These are phyloP conservation scores for Drosophila meridiana DNA, from an alignment of 2,888 invertebrate species.

Conservation along the genomic window DNA sequence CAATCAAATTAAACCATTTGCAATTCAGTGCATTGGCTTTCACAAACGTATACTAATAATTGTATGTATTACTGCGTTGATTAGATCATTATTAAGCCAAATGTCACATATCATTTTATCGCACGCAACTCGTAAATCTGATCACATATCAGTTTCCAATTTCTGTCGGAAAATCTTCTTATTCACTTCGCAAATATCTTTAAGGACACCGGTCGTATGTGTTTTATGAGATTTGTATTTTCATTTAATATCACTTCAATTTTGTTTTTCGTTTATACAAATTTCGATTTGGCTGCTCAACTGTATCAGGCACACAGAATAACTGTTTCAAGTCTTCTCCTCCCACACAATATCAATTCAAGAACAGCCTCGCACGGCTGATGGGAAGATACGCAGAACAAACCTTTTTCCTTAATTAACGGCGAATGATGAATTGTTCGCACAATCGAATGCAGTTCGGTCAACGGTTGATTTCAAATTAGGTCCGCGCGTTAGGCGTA, in stretches of 20 bases:
- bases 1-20: not conserved
- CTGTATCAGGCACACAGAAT: not conserved
- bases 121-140: constrained; percentile 43
- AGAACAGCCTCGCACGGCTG: not conserved
- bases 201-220: not conserved
- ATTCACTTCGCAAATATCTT: not conserved
- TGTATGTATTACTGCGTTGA: constrained; percentile 29
- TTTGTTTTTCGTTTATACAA: not conserved
- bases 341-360: constrained; percentile 8
- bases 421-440: constrained; percentile 31
- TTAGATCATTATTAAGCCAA: constrained; percentile 54
- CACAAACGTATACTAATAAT: not conserved
- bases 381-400: constrained; percentile 17
- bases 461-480: constrained; percentile 61
- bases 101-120: constrained; percentile 50
- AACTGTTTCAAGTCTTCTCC: constrained; percentile 4
- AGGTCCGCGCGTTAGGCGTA: constrained; percentile 23
- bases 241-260: not conserved
- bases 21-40: not conserved
- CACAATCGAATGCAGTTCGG: constrained; percentile 59
- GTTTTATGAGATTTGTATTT: not conserved
- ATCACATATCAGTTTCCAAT: constrained; percentile 57
- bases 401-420: constrained; percentile 72
- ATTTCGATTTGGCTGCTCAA: not conserved
- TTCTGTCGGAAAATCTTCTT: not conserved